Evolutionary conservation across 92 coral and sea anemone species (phyloP).

Genomic region (Bergia sp.): DNA sequence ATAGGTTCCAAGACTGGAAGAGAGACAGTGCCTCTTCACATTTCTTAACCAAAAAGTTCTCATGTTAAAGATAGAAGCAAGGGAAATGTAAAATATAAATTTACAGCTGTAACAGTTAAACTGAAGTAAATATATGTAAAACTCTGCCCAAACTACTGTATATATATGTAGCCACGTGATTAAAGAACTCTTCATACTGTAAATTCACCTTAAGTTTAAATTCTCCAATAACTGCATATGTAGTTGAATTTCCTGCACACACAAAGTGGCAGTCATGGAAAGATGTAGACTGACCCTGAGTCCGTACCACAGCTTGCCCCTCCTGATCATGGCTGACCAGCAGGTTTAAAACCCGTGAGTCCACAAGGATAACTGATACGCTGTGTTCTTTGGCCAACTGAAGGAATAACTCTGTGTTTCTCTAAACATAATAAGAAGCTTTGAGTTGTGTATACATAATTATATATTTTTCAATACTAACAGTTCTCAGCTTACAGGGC

Average conservation of each 20-base stretch:
- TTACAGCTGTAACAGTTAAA: no score
- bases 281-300: not conserved
- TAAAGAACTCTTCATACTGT: not conserved
- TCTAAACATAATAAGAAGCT: not conserved
- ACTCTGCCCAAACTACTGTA: not conserved
- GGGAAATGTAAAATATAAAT: no score
- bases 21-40: no score
- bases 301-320: not conserved
- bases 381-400: slow-evolving; percentile 25
- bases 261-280: not conserved
- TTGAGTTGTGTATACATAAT: not conserved
- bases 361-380: slow-evolving; percentile 20
- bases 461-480: not conserved
- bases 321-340: not conserved
- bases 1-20: no score
- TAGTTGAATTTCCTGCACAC: slow-evolving; percentile 3
- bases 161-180: not conserved
- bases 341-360: not conserved
- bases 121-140: no score
- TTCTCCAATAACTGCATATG: slow-evolving; percentile 10
- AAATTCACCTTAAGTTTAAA: not conserved
- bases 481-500: not conserved
- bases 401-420: slow-evolving; percentile 23
- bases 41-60: no score
- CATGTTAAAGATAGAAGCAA: no score